Evolutionary conservation across 2,797 vertebrate species (phyloP).

Genomic region (Amniataba percoides): DNA sequence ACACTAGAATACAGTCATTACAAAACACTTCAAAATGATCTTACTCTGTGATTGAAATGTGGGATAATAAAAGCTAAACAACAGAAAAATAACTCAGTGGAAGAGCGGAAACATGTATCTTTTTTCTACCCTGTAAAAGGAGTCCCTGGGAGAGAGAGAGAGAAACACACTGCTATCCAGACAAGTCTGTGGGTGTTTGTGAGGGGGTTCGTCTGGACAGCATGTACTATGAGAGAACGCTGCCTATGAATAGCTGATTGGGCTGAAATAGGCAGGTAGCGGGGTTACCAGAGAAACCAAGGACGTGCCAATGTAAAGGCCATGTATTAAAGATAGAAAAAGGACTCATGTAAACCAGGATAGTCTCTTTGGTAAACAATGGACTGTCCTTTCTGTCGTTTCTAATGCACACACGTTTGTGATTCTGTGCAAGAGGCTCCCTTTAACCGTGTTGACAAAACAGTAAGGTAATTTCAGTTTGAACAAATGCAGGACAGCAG

Average conservation of each 20-base stretch:
- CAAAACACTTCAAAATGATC: conserved; percentile 77
- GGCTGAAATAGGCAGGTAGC: conserved; percentile 54
- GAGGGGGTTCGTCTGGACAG: conserved; percentile 59
- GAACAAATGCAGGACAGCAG: conserved; percentile 41
- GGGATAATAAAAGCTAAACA: conserved; percentile 61
- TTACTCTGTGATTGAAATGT: conserved; percentile 62
- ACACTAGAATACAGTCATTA: conserved; percentile 78
- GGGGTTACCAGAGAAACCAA: conserved; percentile 59
- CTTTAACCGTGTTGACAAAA: conserved; percentile 41
- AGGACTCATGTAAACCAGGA: conserved; percentile 74
- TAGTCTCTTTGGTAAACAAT: conserved; percentile 81
- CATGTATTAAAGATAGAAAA: conserved; percentile 62
- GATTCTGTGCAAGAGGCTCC: conserved; percentile 57
- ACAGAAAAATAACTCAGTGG: conserved; percentile 49
- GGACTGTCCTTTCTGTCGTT: conserved; percentile 65
- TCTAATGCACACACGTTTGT: conserved; percentile 52
- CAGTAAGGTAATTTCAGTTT: conserved; percentile 45
- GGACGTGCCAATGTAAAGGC: conserved; percentile 65
- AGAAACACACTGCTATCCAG: conserved; percentile 47
- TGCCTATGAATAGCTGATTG: conserved; percentile 68
- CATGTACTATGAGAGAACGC: conserved; percentile 59
- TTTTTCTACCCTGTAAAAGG: conserved; percentile 77
- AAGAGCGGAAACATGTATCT: conserved; percentile 61
- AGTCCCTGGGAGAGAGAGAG: conserved; percentile 57
- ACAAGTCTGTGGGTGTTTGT: conserved; percentile 58